Percentiles rank a stretch among this genome's conserved stretches.
These are phyloP conservation scores for Hystrix cristata DNA, from an alignment of 2,113 vertebrate genomes.

Conservation along the genomic window DNA sequence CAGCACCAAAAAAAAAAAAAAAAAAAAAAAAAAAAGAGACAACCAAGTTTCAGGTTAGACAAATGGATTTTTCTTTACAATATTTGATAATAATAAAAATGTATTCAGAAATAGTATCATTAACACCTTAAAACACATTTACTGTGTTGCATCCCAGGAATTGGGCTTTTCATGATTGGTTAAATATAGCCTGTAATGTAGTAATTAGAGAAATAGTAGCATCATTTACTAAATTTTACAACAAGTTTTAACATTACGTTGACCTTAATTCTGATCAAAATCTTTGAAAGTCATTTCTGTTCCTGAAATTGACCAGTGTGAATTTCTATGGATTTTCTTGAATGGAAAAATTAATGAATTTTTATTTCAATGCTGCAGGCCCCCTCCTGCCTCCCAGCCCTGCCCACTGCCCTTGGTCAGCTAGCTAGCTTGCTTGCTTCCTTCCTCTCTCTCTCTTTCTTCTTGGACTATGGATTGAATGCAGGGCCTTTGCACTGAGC, in stretches of 20 bases:
- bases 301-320: neutral
- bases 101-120: neutral
- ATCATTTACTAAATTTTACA: neutral
- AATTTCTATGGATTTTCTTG: neutral
- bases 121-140: neutral
- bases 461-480: neutral
- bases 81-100: neutral
- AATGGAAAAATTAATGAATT: neutral
- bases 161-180: conserved; percentile 38
- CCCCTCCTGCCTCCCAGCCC: neutral
- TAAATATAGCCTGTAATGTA: neutral
- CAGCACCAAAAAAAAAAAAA: too few species aligned
- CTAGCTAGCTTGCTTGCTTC: too few species aligned
- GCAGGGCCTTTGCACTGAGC: neutral
- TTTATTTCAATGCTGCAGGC: neutral
- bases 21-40: neutral
- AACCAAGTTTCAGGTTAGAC: neutral
- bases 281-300: neutral
- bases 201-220: neutral
- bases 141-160: neutral
- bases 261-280: neutral
- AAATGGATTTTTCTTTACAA: conserved; percentile 28
- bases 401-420: neutral
- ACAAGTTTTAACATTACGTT: neutral
- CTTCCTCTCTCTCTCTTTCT: neutral